Base-by-base conservation (phyloP, 2,888 invertebrate genomes). In the Tenthredo mesomela region DNA sequence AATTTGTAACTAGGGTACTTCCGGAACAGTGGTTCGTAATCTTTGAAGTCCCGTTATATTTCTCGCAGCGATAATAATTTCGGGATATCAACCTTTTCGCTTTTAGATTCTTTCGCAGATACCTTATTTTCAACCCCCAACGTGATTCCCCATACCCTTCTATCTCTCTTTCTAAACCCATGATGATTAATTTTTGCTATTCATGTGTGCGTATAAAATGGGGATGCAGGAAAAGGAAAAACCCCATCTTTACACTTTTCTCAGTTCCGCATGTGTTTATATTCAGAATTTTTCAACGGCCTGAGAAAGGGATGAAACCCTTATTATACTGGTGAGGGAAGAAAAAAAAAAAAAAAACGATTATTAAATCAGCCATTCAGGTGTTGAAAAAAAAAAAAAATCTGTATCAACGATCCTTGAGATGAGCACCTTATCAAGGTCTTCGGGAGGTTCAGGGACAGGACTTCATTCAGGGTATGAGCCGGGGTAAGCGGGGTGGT, bases 1-100 rank as follows among this genome's bases (percentile, higher is more conserved):
- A 92, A 92, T 92, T 92, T 92, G 92, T 92, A 91, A 91, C 91
- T 92, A 92, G 92, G 89, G 92, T 92, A 92, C 92, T 92, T 92
- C 90, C 90, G 90, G 87, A 86, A 88, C 92, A 92, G 92, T 90
- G 92, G 90, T 91, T 92, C 92, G 91, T 82, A 82, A 82, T 82
- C 82, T 82, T 82, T 40, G 58, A 40, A 80, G 21, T 33, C 61
- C 21, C 12, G 10, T 54, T 61, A 54, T 25, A 25, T 10, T 25
- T 61, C 25, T 9, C 12, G n/a, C n/a, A 25, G 10, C 25, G 61
- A 61, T 25, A 54, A 54, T 54, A 54, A 54, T 54, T 54, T 7
- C 54, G n/a, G 54, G 61, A 61, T 25, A 25, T 25, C 25, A 61
- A 61, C 21, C 21, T 61, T 25, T 40, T 61, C 61, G 7, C 12